Percentiles rank a stretch among this genome's conserved stretches.
Conservation (phyloP, 1,140 invertebrate species). For the Nasonia giraulti region DNA sequence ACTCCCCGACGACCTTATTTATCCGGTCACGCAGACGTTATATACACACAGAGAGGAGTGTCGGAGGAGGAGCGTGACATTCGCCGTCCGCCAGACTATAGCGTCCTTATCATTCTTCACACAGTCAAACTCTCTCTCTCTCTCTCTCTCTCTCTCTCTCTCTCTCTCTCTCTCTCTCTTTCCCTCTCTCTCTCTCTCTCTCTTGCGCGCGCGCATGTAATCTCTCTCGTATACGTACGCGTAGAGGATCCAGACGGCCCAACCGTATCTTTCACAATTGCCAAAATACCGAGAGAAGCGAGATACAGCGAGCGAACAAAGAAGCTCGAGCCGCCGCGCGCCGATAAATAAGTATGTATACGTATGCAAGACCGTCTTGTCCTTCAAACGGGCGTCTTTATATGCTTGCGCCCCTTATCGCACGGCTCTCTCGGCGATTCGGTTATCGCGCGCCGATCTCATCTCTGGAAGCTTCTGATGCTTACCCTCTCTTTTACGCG, state of each 20-base stretch:
- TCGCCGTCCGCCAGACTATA: not conserved
- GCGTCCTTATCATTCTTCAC: not conserved
- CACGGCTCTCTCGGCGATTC: not conserved
- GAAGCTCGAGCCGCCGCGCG: not conserved
- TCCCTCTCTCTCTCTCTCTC: not conserved
- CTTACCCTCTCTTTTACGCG: not conserved
- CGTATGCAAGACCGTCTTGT: not conserved
- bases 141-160: no score
- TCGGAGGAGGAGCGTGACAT: not conserved
- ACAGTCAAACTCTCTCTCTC: not conserved
- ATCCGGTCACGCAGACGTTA: not conserved
- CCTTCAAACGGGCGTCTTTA: not conserved
- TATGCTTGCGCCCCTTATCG: not conserved
- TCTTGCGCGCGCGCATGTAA: not conserved
- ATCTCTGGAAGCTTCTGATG: not conserved
- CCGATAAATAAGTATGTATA: not conserved
- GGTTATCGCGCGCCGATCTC: not conserved
- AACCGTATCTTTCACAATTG: not conserved
- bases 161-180: no score
- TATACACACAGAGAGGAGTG: not conserved
- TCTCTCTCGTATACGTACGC: not conserved
- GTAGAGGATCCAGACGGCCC: not conserved
- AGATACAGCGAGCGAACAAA: slow-evolving; percentile 8
- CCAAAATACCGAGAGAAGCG: slow-evolving; percentile 11
- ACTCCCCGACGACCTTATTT: slow-evolving; percentile 14